A percentile compares a stretch with the other conserved stretches of the same genome.
phyloP scores from a whole-genome alignment of 2,888 invertebrate genomes.

The Margaritifera margaritifera region DNA sequence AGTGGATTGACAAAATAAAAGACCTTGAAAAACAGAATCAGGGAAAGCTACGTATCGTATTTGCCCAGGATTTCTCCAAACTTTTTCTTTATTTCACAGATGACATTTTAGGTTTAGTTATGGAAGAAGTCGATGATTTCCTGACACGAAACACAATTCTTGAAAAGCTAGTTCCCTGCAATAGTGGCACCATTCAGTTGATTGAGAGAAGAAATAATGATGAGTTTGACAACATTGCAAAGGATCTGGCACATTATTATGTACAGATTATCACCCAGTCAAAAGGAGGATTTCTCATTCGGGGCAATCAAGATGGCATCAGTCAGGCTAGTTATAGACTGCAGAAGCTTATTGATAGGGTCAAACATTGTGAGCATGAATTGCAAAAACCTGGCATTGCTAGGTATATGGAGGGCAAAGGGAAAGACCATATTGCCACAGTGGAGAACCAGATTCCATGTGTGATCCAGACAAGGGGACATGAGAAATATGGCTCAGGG shows the following conservation, averaged over 20 bases:
- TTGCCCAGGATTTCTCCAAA: background rate
- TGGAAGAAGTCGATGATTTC: constrained; percentile 22
- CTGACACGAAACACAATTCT: constrained; percentile 27
- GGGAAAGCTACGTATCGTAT: no score
- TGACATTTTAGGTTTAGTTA: constrained; percentile 14
- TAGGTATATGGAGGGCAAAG: no score
- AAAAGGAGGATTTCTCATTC: no score
- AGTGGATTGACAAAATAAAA: constrained; percentile 1
- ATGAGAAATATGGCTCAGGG: no score
- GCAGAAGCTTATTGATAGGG: no score
- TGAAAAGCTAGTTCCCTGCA: constrained; percentile 11
- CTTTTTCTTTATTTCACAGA: constrained; percentile 18
- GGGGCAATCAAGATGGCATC: no score
- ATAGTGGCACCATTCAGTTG: constrained; percentile 17
- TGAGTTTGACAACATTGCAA: constrained; percentile 20
- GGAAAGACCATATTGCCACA: no score
- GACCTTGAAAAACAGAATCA: background rate
- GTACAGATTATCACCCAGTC: constrained; percentile 7
- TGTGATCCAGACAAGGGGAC: no score
- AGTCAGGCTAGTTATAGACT: no score
- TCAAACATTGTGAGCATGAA: no score
- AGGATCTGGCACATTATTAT: constrained; percentile 12
- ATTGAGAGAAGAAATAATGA: constrained; percentile 20
- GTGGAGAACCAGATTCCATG: no score
- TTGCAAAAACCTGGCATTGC: no score